Evolutionary conservation across 2,797 vertebrate species (phyloP).

Genomic region (Momotus momota): DNA sequence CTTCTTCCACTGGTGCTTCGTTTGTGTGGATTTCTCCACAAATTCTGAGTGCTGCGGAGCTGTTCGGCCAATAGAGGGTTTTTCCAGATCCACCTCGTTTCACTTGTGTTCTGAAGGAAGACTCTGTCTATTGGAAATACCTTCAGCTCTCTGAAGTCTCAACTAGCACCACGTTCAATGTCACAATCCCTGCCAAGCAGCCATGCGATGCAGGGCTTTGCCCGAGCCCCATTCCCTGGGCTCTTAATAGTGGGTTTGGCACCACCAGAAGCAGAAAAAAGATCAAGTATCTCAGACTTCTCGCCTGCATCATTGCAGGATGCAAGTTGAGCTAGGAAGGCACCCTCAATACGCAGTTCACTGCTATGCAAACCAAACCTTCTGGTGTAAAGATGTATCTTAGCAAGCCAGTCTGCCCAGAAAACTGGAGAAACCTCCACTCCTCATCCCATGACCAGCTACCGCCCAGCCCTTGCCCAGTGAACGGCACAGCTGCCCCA

Average conservation of each 20-base stretch:
- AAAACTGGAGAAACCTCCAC: neutral
- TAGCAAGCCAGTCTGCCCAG: neutral
- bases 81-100: neutral
- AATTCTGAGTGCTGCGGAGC: neutral
- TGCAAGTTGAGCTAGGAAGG: neutral
- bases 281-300: neutral
- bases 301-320: neutral
- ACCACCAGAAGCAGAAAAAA: neutral
- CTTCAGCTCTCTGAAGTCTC: neutral
- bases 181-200: neutral
- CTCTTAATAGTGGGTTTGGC: neutral
- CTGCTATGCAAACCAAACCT: neutral
- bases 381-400: neutral
- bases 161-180: accelerated
- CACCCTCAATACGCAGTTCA: accelerated
- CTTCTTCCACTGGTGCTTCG: neutral
- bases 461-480: neutral
- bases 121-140: neutral
- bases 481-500: neutral
- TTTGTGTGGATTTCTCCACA: neutral
- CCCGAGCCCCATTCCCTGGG: neutral
- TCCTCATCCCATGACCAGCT: accelerated
- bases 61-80: neutral
- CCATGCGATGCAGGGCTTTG: neutral
- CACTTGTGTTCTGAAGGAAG: neutral